A percentile compares a stretch with the other conserved stretches of the same genome.
Conservation (phyloP, 2,888 invertebrate genomes). For the Bruchidius siliquastri region DNA sequence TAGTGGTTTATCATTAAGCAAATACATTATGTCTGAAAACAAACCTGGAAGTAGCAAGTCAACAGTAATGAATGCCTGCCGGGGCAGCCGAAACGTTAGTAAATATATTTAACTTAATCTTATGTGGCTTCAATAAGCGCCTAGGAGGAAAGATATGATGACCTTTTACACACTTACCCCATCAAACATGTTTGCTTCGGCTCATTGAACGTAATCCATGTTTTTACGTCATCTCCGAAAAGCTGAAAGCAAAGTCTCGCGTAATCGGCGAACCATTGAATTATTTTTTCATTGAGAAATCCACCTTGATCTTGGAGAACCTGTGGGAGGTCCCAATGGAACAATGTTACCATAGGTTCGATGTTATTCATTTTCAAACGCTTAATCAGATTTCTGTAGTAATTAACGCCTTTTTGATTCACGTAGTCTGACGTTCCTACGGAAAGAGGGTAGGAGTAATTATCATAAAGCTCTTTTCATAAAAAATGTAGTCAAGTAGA, state of each 20-base stretch:
- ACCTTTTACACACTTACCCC: neutral
- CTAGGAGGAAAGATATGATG: too few relatives aligned
- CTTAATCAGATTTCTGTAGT: slow-evolving; percentile 17
- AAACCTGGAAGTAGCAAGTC: too few relatives aligned
- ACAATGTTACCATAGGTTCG: slow-evolving; percentile 11
- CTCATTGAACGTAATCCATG: slow-evolving; percentile 56
- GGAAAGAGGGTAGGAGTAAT: too few relatives aligned
- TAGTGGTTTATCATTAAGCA: too few relatives aligned
- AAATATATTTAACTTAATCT: too few relatives aligned
- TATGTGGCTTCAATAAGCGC: too few relatives aligned
- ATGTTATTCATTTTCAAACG: slow-evolving; percentile 4
- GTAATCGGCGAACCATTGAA: slow-evolving; percentile 56
- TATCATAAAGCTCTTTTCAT: too few relatives aligned
- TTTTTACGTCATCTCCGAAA: slow-evolving; percentile 41
- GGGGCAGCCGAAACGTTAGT: too few relatives aligned
- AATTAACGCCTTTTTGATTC: slow-evolving; percentile 22
- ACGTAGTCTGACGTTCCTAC: slow-evolving; percentile 49
- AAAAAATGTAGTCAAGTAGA: too few relatives aligned
- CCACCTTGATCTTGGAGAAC: slow-evolving; percentile 2
- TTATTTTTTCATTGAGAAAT: slow-evolving; percentile 55
- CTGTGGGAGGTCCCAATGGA: slow-evolving; percentile 11
- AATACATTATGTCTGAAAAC: too few relatives aligned
- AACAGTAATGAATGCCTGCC: too few relatives aligned
- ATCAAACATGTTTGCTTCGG: slow-evolving; percentile 34
- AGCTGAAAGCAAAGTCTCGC: slow-evolving; percentile 50